phyloP scores from a whole-genome alignment of 2,888 invertebrate genomes.

The Dryadula phaetusa region DNA sequence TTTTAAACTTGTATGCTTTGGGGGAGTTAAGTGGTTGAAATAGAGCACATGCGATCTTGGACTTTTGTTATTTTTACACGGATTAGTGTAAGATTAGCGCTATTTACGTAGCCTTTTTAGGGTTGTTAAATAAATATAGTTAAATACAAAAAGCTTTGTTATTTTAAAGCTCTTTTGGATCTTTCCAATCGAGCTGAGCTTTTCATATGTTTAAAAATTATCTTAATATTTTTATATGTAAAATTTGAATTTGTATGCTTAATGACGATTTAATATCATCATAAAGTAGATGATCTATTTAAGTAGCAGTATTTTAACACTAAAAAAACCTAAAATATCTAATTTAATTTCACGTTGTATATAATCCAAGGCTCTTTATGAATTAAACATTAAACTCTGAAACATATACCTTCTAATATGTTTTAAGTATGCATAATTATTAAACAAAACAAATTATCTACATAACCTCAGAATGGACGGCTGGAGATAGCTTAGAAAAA shows the following conservation, averaged over 20 bases:
- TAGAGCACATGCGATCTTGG: slow-evolving; percentile 50
- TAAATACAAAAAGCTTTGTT: slow-evolving; percentile 7
- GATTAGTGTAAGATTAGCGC: slow-evolving; percentile 49
- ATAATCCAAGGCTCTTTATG: no score
- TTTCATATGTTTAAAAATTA: background rate
- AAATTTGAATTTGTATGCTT: no score
- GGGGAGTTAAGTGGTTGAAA: slow-evolving; percentile 51
- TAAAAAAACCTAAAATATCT: no score
- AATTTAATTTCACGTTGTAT: no score
- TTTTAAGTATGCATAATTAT: no score
- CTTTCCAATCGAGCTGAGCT: background rate
- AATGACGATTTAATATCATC: no score
- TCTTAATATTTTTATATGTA: no score
- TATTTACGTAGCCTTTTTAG: slow-evolving; percentile 37
- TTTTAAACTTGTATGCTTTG: slow-evolving; percentile 56
- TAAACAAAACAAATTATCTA: no score
- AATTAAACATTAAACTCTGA: no score
- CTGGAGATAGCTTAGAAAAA: background rate
- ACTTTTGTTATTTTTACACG: slow-evolving; percentile 48
- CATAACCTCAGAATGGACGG: background rate
- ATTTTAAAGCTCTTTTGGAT: slow-evolving; percentile 11
- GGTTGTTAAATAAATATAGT: slow-evolving; percentile 43
- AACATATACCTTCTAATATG: no score
- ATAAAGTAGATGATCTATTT: no score
- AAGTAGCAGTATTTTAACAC: no score